Evolutionary conservation across 2,797 vertebrate species (phyloP).

Genomic region (Molossus molossus): DNA sequence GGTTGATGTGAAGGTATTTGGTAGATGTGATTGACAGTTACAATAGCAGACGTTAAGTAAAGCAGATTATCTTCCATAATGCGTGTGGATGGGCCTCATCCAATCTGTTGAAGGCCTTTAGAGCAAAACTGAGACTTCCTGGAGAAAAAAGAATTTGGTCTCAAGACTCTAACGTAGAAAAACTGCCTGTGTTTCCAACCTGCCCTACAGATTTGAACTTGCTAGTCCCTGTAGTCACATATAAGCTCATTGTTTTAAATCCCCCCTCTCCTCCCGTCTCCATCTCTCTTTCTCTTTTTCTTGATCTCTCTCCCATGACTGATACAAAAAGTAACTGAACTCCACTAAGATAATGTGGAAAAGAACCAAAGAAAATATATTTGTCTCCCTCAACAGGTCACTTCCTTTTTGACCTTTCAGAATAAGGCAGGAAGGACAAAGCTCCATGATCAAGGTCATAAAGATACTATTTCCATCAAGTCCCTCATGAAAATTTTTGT

Average conservation of each 20-base stretch:
- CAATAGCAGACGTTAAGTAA: neutral
- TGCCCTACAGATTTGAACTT: neutral
- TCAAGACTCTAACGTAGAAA: neutral
- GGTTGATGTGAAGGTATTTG: neutral
- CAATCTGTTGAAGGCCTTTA: neutral
- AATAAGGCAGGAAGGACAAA: slow-evolving; percentile 4
- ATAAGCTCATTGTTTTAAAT: neutral
- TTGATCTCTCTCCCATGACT: neutral
- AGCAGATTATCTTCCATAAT: neutral
- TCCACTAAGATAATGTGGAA: neutral
- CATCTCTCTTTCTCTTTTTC: neutral
- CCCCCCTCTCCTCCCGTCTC: neutral
- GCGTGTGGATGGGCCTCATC: neutral
- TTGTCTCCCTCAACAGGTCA: neutral
- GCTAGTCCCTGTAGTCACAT: neutral
- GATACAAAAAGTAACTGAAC: neutral
- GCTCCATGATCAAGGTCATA: neutral
- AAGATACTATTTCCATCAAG: neutral
- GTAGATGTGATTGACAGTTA: neutral
- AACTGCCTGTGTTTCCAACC: neutral
- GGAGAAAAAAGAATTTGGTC: slow-evolving; percentile 10
- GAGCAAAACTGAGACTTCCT: slow-evolving; percentile 2
- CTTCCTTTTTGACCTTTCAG: slow-evolving; percentile 12
- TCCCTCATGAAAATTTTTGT: neutral
- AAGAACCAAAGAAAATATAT: neutral